These are phyloP conservation scores for Notolabrus celidotus DNA, from an alignment of 2,797 vertebrate species.

Conservation along the genomic window DNA sequence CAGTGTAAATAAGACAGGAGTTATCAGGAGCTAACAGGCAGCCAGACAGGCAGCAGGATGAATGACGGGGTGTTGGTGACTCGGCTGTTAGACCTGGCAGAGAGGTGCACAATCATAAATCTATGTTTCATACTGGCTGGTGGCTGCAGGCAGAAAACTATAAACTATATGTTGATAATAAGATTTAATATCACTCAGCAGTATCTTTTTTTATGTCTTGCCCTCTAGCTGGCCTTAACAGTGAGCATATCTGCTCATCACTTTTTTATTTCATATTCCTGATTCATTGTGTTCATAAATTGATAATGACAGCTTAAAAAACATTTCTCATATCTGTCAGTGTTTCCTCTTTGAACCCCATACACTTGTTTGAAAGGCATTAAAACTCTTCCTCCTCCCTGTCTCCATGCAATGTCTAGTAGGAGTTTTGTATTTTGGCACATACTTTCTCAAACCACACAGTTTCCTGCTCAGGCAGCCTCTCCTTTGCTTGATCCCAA, in stretches of 20 bases:
- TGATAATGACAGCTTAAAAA: conserved; percentile 23
- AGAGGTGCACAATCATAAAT: conserved; percentile 42
- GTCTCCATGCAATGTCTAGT: conserved; percentile 33
- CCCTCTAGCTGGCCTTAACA: conserved; percentile 17
- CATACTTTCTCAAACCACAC: conserved; percentile 42
- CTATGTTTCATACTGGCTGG: conserved; percentile 29
- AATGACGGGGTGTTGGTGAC: conserved; percentile 50
- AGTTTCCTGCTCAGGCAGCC: conserved; percentile 46
- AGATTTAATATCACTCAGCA: conserved; percentile 36
- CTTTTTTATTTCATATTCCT: conserved; percentile 30
- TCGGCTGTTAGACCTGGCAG: conserved; percentile 41
- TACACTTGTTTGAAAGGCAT: conserved; percentile 17
- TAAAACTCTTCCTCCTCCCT: conserved; percentile 14
- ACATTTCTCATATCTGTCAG: conserved; percentile 1
- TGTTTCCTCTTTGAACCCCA: conserved; percentile 24
- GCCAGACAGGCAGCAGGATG: conserved; percentile 53
- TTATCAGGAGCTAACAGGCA: conserved; percentile 74
- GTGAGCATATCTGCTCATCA: conserved; percentile 10
- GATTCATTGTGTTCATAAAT: conserved; percentile 37
- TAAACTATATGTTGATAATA: conserved; percentile 38
- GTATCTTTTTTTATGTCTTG: conserved; percentile 31
- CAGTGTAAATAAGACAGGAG: conserved; percentile 70
- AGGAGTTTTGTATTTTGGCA: conserved; percentile 35
- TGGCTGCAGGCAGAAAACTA: conserved; percentile 30
- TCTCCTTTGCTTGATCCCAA: conserved; percentile 36